Evolutionary conservation across 2,113 vertebrate species (phyloP).

Genomic region (Piprites chloris): DNA sequence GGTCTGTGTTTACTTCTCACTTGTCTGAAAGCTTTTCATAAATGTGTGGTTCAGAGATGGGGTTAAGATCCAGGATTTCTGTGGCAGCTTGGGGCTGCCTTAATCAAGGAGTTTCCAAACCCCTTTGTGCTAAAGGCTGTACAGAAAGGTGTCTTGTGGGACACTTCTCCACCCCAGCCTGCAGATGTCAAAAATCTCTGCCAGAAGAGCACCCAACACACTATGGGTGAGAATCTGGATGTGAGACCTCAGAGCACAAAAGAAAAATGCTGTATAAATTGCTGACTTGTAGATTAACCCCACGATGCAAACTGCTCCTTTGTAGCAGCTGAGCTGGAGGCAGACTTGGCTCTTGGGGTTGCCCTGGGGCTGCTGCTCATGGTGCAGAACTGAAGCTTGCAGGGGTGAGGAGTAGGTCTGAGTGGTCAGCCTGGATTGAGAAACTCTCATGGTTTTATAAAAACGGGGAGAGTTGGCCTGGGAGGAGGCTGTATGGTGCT

Average conservation of each 20-base stretch:
- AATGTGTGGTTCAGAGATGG: conserved; percentile 10
- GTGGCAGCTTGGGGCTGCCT: neutral
- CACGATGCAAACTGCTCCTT: neutral
- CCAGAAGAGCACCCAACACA: neutral
- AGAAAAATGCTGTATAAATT: neutral
- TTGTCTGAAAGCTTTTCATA: neutral
- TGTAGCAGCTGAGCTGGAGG: neutral
- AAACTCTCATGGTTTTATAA: neutral
- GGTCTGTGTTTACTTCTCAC: neutral
- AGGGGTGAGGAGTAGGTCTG: neutral
- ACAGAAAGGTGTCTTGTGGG: neutral
- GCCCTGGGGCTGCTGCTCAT: neutral
- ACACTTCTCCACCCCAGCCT: neutral
- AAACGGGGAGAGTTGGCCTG: neutral
- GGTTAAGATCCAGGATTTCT: neutral
- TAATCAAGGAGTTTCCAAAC: neutral
- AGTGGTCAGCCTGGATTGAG: neutral
- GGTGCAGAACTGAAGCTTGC: neutral
- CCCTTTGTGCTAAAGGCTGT: neutral
- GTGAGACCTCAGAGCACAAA: neutral
- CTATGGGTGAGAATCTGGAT: neutral
- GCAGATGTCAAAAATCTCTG: neutral
- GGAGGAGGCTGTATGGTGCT: neutral
- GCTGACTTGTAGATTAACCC: neutral
- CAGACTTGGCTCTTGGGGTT: neutral